Percentiles rank a stretch among this genome's conserved stretches.
phyloP scores from a whole-genome alignment of 2,888 invertebrate species.

The Coelopa pilipes region DNA sequence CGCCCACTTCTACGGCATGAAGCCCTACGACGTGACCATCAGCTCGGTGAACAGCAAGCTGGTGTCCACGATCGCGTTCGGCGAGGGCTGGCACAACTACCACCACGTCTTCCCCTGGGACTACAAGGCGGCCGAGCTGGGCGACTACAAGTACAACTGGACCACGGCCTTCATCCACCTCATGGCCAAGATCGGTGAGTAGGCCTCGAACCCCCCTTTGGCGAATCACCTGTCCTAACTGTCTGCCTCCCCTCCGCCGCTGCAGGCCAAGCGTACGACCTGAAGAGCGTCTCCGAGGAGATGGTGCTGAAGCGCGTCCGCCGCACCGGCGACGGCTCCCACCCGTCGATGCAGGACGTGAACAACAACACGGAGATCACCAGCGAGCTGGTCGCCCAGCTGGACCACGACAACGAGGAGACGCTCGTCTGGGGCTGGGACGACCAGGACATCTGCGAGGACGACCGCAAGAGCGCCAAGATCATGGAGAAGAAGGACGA shows the following conservation, averaged over 20 bases:
- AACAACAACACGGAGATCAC: constrained; percentile 56
- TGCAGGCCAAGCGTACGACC: constrained; percentile 85
- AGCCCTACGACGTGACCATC: constrained; percentile 84
- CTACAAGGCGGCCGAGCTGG: constrained; percentile 80
- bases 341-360: constrained; percentile 58
- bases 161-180: constrained; percentile 75
- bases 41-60: constrained; percentile 77
- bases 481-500: constrained; percentile 58
- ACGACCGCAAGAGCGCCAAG: constrained; percentile 71
- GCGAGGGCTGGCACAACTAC: constrained; percentile 90
- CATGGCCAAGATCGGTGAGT: constrained; percentile 76
- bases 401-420: constrained; percentile 65
- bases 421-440: constrained; percentile 85
- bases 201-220: not conserved
- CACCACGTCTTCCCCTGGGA: constrained; percentile 90
- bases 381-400: constrained; percentile 55
- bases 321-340: constrained; percentile 80
- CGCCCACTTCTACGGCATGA: constrained; percentile 91
- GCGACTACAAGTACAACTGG: constrained; percentile 73
- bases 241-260: not conserved
- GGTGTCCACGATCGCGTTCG: constrained; percentile 76
- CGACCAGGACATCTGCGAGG: constrained; percentile 78
- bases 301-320: constrained; percentile 76
- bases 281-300: constrained; percentile 80
- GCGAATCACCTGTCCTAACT: not conserved